Base-by-base conservation (phyloP, 2,888 invertebrate species). In the Netelia virgata region DNA sequence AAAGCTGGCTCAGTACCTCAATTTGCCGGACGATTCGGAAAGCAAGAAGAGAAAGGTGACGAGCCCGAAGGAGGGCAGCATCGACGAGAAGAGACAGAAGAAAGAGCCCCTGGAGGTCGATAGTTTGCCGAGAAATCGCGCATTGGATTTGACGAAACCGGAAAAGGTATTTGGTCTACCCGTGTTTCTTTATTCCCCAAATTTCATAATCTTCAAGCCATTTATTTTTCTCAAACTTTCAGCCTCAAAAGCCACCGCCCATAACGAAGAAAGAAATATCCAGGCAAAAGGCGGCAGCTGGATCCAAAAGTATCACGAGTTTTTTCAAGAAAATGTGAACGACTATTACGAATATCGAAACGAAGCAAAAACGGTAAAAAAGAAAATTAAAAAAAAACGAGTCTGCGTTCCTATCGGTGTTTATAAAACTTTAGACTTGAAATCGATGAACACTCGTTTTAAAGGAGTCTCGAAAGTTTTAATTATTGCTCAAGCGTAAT, bases 231-330 rank as follows among this genome's bases (percentile, higher is more conserved):
- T n/a, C 43, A 68, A 68, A 75, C 68, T 89, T 90, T 59, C 76
- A 95, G 91, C 94, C 91, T 10, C 90, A 91, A 43, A 95, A 95
- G 90, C 94, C 94, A 85, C 95, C 95, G 83, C 90, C 94, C 36
- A 89, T 96, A 78, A 95, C 96, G 61, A 95, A 96, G 9, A 97
- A 97, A 93, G 97, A 97, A 90, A 96, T 97, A 89, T 95, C 96
- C 0, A 94, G 96, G 88, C 95, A 96, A 89, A 97, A 97, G 92
- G 96, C 97, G 77, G 97, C 97, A 43, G 95, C 95, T 89, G 97
- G 97, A 70, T 96, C 96, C 41, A 97, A 97, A 94, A 96, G 95
- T 89, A 97, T 97, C 91, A 96, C 96, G 74, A 96, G 96, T 47
- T 97, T 97, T 94, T 97, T 97, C 92, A 96, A 95, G 88, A 97